These are phyloP conservation scores for Osmerus eperlanus DNA, from an alignment of 2,113 vertebrate genomes.

Conservation along the genomic window DNA sequence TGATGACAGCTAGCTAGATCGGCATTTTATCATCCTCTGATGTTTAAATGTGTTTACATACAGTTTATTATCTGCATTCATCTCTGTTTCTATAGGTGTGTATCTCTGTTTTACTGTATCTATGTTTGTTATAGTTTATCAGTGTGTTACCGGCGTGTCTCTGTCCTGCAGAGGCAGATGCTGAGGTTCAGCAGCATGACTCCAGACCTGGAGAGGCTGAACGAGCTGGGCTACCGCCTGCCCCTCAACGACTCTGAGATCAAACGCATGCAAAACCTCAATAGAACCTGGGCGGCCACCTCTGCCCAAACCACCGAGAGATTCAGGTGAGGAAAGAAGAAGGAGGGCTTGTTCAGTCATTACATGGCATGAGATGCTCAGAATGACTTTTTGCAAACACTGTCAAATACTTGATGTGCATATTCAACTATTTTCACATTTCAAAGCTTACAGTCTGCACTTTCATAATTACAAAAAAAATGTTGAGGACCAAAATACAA, in stretches of 20 bases:
- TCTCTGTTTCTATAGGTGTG: background rate
- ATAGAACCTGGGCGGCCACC: slow-evolving; percentile 84
- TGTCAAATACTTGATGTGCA: no score
- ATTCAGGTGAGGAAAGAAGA: slow-evolving; percentile 79
- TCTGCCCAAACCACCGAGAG: slow-evolving; percentile 91
- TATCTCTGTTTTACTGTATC: no score
- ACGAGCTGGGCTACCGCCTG: slow-evolving; percentile 90
- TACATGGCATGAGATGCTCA: no score
- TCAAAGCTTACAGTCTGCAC: background rate
- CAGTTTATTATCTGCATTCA: background rate
- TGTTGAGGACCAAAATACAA: no score
- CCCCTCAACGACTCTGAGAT: slow-evolving; percentile 93
- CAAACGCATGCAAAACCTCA: slow-evolving; percentile 91
- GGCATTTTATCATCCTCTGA: no score
- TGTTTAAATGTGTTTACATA: no score
- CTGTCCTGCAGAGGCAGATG: slow-evolving; percentile 81
- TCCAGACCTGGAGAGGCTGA: slow-evolving; percentile 87
- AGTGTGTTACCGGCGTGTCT: background rate
- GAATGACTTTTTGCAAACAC: no score
- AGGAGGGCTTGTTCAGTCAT: background rate
- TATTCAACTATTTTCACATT: background rate
- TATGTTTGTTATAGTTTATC: background rate
- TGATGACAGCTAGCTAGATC: no score
- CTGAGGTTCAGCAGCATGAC: slow-evolving; percentile 90
- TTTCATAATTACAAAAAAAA: no score